Percentiles rank a stretch among this genome's conserved stretches.
These are phyloP conservation scores for Drosophila ironensis DNA, from an alignment of 1,140 invertebrate species.

Conservation along the genomic window DNA sequence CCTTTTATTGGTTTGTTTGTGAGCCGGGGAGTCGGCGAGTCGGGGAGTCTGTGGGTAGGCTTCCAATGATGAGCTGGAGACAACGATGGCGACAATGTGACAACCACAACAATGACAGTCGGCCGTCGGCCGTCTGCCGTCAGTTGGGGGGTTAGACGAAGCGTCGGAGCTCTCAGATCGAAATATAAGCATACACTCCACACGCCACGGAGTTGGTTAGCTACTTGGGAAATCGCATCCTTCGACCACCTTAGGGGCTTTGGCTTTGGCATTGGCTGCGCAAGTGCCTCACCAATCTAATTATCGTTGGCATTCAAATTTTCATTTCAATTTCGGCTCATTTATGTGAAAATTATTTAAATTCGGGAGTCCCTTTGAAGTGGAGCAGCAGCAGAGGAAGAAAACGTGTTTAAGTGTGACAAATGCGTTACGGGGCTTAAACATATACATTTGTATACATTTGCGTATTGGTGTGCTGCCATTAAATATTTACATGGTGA, in stretches of 20 bases:
- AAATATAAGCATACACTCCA: too few species aligned
- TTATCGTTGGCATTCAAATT: background rate
- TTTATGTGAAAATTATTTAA: slow-evolving; percentile 9
- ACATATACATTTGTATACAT: too few species aligned
- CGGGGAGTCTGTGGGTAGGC: slow-evolving; percentile 67
- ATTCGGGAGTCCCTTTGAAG: slow-evolving; percentile 6
- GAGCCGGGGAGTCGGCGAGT: too few species aligned
- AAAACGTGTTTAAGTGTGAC: slow-evolving; percentile 15
- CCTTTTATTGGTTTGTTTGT: slow-evolving; percentile 49
- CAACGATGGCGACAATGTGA: slow-evolving; percentile 67
- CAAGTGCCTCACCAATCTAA: too few species aligned
- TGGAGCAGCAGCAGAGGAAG: background rate
- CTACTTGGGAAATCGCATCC: background rate
- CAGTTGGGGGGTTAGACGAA: slow-evolving; percentile 2
- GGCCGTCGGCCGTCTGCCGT: too few species aligned
- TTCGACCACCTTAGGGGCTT: too few species aligned
- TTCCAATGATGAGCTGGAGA: slow-evolving; percentile 56
- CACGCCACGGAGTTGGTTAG: slow-evolving; percentile 19
- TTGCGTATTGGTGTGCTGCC: too few species aligned
- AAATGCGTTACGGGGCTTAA: background rate
- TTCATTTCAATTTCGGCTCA: slow-evolving; percentile 7
- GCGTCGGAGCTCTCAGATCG: slow-evolving; percentile 5
- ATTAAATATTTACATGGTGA: background rate
- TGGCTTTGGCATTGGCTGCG: too few species aligned
- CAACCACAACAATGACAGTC: slow-evolving; percentile 53